Percentiles rank a stretch among this genome's conserved stretches.
These are phyloP conservation scores for Amphipyra tragopoginis DNA, from an alignment of 2,888 invertebrate genomes.

Conservation along the genomic window DNA sequence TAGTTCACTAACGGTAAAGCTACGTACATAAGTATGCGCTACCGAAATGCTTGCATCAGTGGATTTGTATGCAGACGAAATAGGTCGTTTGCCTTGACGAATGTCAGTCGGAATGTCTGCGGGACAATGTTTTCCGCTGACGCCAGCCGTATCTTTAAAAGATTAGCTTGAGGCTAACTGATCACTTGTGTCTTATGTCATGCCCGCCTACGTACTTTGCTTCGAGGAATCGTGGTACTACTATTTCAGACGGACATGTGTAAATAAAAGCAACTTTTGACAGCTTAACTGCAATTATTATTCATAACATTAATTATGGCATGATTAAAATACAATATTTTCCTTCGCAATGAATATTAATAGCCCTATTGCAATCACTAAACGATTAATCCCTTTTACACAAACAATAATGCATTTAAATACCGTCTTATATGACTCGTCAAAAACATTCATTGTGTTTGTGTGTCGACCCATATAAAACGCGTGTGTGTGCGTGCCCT, in stretches of 20 bases:
- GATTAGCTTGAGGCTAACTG: conserved; percentile 49
- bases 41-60: conserved; percentile 44
- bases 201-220: conserved; percentile 19
- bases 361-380: conserved; percentile 11
- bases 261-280: background rate
- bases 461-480: conserved; percentile 81
- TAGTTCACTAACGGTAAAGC: conserved; percentile 32
- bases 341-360: conserved; percentile 3
- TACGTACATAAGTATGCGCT: conserved; percentile 32
- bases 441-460: conserved; percentile 69
- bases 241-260: background rate
- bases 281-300: background rate
- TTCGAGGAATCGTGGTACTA: background rate
- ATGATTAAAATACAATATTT: background rate
- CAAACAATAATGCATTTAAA: conserved; percentile 59
- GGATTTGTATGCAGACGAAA: conserved; percentile 52
- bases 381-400: conserved; percentile 37
- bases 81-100: conserved; percentile 50
- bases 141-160: conserved; percentile 54
- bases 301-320: background rate
- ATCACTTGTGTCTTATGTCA: conserved; percentile 42
- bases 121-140: conserved; percentile 57
- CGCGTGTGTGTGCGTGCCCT: conserved; percentile 79
- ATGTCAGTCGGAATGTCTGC: conserved; percentile 49
- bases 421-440: conserved; percentile 58